Evolutionary conservation across 1,140 invertebrate species (phyloP), one percentile per base, ranked within the genome.

Genomic region (Drosophila micromelanica): DNA sequence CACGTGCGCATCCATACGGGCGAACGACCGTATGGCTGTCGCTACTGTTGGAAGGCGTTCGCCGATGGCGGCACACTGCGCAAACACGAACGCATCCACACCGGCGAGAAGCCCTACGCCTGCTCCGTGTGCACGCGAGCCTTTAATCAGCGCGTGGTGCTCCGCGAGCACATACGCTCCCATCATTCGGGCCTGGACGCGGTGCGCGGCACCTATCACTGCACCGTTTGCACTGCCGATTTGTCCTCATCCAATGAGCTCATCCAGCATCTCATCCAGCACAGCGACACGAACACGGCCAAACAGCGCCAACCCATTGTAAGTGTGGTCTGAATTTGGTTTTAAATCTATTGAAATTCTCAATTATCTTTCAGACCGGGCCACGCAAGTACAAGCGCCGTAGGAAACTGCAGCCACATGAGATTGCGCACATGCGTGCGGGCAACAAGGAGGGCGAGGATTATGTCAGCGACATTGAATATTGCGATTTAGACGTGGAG

Each of bases 21-120:
- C 13, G 94, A 95, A 80, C 94, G 96, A 42, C 96, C 98, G 0
- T 99, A 99, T 90, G 96, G 95, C 5, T 99, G 98, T 91, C 95
- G 96, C n/a, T 99, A 98, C 92, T 99, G 99, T 92, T 98, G 98
- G 94, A 99, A 99, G 92, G 97, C 98, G 20, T 99, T 99, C 91
- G 98, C 98, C 0, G 99, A 99, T 77, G 98, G 98, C 37, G 98
- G 98, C 5, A 99, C 99, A 52, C 93, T 99, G 42, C 95, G 98
- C 9, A 97, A 99, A 85, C 99, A 99, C 92, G 99, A 99, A 90
- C 95, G 99, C 65, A 99, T 99, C 43, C 98, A 99, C 89, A 98
- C 98, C 0, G 96, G 97, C 9, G 97, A 98, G 85, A 99, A 99
- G 92, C 97, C 98, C 12, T 99, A 98, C 92, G 96, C 96, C 35